phyloP scores from a whole-genome alignment of 2,888 invertebrate species.

The Caenorhabditis becei region DNA sequence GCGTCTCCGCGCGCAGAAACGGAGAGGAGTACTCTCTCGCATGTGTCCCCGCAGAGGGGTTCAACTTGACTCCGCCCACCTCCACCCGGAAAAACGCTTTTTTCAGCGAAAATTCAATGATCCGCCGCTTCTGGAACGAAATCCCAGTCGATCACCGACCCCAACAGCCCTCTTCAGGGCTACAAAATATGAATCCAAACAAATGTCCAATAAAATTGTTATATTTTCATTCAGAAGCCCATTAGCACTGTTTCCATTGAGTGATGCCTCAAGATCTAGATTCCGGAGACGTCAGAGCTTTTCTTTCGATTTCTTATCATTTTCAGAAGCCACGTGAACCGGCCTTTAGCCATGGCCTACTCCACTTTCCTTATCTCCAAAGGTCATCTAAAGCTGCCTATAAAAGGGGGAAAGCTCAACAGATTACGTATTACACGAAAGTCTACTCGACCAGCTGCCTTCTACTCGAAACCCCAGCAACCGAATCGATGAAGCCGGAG shows the following conservation, averaged over 20 bases:
- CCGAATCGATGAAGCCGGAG: conserved; percentile 14
- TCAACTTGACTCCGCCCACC: conserved; percentile 16
- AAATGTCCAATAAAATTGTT: too few species aligned
- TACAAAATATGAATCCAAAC: conserved; percentile 58
- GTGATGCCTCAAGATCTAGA: too few species aligned
- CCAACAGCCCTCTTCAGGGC: conserved; percentile 77
- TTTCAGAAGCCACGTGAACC: neutral
- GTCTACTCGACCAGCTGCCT: neutral
- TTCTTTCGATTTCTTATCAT: too few species aligned
- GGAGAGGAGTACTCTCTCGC: neutral
- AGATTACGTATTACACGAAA: neutral
- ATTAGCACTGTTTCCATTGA: too few species aligned
- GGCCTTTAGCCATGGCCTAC: neutral
- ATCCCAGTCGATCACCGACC: too few species aligned
- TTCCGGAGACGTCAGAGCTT: too few species aligned
- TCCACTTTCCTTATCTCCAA: conserved; percentile 5
- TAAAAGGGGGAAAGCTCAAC: neutral
- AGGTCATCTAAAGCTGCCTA: neutral
- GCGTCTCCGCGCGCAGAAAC: neutral
- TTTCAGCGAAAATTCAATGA: too few species aligned
- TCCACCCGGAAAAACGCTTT: conserved; percentile 1
- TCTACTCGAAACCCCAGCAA: conserved; percentile 11
- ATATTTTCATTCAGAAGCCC: too few species aligned
- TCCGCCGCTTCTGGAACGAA: too few species aligned
- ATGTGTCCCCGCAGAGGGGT: conserved; percentile 18